A percentile compares a stretch with the other conserved stretches of the same genome.
These are phyloP conservation scores for Periophthalmodon schlosseri DNA, from an alignment of 2,113 vertebrate species.

Conservation along the genomic window DNA sequence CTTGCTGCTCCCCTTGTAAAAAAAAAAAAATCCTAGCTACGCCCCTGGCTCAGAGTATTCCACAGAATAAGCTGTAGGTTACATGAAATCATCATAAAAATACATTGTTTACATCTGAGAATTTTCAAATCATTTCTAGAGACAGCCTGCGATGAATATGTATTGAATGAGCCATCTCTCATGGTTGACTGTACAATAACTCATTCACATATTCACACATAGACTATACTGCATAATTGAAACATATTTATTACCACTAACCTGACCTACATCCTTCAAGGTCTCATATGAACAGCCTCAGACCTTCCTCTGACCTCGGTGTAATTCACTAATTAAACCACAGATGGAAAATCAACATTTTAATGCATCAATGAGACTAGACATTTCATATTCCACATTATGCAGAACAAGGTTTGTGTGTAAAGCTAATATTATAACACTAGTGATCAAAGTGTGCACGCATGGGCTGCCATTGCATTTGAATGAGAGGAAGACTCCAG, in stretches of 20 bases:
- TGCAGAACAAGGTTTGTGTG: conserved; percentile 44
- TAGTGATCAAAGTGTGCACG: conserved; percentile 30
- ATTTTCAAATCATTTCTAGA: background rate
- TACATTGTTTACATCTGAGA: no score
- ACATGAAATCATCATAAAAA: background rate
- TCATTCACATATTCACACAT: background rate
- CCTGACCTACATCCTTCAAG: conserved; percentile 9
- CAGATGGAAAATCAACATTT: conserved; percentile 29
- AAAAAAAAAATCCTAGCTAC: no score
- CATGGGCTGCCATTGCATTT: conserved; percentile 8
- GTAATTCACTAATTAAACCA: conserved; percentile 26
- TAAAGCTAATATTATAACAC: conserved; percentile 22
- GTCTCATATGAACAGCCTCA: conserved; percentile 6
- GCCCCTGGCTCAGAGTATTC: no score
- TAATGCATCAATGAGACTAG: background rate
- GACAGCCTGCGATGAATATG: conserved; percentile 15
- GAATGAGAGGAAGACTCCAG: conserved; percentile 20
- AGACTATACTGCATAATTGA: background rate
- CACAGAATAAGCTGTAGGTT: no score
- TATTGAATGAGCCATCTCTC: background rate
- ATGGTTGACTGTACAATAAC: conserved; percentile 3
- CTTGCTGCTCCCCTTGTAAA: no score
- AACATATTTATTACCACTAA: conserved; percentile 15
- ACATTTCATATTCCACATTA: conserved; percentile 26
- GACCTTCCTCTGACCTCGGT: conserved; percentile 16